Conservation (phyloP, 2,888 invertebrate genomes). For the Malthinus flaveolus region DNA sequence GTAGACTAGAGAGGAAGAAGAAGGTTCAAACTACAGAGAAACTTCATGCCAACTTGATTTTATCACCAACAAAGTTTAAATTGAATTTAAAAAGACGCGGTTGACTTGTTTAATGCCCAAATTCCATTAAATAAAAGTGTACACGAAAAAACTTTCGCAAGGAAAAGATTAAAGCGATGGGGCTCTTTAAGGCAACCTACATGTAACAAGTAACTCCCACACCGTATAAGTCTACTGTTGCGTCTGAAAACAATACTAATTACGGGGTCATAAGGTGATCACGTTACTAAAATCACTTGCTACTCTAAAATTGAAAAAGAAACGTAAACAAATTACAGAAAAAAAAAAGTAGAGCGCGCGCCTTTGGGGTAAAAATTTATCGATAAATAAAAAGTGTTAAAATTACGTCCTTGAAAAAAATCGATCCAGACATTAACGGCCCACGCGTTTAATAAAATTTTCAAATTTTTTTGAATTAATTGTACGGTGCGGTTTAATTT, state of each 20-base stretch:
- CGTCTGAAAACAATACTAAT: slow-evolving; percentile 32
- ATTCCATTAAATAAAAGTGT: no score
- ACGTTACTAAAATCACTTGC: slow-evolving; percentile 15
- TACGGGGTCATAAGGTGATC: slow-evolving; percentile 26
- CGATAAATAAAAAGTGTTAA: slow-evolving; percentile 4
- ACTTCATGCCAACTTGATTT: no score
- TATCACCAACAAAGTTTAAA: no score
- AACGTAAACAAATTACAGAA: no score
- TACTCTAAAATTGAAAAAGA: neutral
- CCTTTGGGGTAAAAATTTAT: neutral
- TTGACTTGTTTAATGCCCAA: no score
- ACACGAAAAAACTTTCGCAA: no score
- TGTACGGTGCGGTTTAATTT: slow-evolving; percentile 3
- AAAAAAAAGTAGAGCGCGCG: no score
- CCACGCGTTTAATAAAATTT: neutral
- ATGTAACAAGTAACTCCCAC: slow-evolving; percentile 27
- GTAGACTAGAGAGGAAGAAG: no score
- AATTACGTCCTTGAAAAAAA: slow-evolving; percentile 1
- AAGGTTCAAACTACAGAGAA: no score
- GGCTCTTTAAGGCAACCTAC: slow-evolving; percentile 1
- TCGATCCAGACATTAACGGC: neutral
- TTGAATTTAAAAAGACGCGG: no score
- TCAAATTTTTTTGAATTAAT: slow-evolving; percentile 1
- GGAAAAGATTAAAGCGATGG: no score
- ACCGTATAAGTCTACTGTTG: slow-evolving; percentile 27